Evolutionary conservation across 2,888 invertebrate genomes (phyloP).

Genomic region (Malacosoma neustria): DNA sequence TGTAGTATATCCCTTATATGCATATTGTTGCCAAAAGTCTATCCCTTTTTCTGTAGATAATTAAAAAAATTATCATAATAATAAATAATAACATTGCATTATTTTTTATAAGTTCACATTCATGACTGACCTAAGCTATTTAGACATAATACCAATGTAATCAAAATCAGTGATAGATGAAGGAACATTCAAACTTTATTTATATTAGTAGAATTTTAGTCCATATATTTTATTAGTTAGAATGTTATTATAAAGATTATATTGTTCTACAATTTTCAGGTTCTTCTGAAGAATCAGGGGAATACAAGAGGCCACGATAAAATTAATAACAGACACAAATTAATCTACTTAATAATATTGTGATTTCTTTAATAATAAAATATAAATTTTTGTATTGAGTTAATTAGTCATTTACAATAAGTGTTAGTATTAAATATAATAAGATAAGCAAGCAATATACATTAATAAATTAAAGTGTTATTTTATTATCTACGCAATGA

Average conservation of each 20-base stretch:
- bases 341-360: constrained; percentile 49
- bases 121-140: too few relatives aligned
- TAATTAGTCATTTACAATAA: constrained; percentile 66
- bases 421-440: constrained; percentile 34
- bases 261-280: constrained; percentile 29
- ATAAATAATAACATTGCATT: too few relatives aligned
- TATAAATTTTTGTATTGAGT: constrained; percentile 29
- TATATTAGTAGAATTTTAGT: too few relatives aligned
- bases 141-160: too few relatives aligned
- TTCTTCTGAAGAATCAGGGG: constrained; percentile 66
- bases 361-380: constrained; percentile 52
- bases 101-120: too few relatives aligned
- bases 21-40: too few relatives aligned
- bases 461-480: constrained; percentile 14
- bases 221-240: too few relatives aligned
- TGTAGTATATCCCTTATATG: too few relatives aligned
- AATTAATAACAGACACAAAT: constrained; percentile 16
- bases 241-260: neutral
- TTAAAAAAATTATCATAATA: too few relatives aligned
- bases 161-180: too few relatives aligned
- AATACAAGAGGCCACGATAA: constrained; percentile 63
- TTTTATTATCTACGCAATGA: constrained; percentile 6
- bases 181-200: too few relatives aligned
- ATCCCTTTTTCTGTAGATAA: too few relatives aligned
- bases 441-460: constrained; percentile 36